These are phyloP conservation scores for Pteronotus mesoamericanus DNA, from an alignment of 2,797 vertebrate genomes.

Conservation along the genomic window DNA sequence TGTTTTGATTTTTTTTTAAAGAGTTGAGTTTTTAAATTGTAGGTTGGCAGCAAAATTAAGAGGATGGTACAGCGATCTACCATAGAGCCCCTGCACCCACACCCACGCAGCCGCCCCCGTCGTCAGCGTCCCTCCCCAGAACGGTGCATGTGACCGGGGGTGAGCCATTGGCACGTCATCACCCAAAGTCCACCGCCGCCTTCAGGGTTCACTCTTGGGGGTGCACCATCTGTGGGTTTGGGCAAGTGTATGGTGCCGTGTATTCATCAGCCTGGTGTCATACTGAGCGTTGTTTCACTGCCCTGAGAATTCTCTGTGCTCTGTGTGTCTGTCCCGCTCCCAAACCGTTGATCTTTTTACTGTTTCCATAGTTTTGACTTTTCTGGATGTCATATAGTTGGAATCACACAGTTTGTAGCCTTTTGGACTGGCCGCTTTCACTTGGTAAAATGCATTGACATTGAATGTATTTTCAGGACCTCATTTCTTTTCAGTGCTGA, in stretches of 20 bases:
- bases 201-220: neutral
- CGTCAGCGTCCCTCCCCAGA: neutral
- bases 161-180: neutral
- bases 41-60: neutral
- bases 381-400: neutral
- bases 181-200: neutral
- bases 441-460: neutral
- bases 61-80: neutral
- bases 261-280: no score
- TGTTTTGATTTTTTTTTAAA: neutral
- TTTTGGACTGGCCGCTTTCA: neutral
- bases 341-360: neutral
- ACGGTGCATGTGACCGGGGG: neutral
- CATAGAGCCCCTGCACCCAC: accelerated
- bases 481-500: neutral
- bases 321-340: no score
- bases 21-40: neutral
- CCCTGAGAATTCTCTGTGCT: neutral
- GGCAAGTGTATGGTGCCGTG: neutral
- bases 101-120: neutral
- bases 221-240: neutral
- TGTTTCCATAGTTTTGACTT: neutral
- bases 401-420: neutral
- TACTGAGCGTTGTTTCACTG: neutral
- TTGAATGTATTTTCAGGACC: neutral